These are phyloP conservation scores for silkworm (Bombyx mori) DNA, from an alignment of 1,140 invertebrate genomes.

Conservation along the genomic window DNA sequence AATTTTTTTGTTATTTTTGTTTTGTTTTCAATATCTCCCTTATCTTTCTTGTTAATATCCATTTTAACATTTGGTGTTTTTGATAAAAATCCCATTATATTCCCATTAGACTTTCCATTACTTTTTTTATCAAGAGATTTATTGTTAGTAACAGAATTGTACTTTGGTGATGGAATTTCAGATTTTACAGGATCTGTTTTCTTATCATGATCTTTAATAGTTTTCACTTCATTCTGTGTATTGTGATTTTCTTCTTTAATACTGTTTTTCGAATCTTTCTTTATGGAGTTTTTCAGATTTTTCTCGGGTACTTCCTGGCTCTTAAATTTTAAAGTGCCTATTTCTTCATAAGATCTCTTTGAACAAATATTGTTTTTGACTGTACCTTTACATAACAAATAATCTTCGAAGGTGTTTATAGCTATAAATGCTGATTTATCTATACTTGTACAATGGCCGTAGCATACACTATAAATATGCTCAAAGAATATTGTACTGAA, in stretches of 20 bases:
- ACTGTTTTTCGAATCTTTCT: slow-evolving; percentile 18
- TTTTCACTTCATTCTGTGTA: slow-evolving; percentile 9
- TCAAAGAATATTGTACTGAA: slow-evolving; percentile 43
- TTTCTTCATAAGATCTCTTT: slow-evolving; percentile 40
- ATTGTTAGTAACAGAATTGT: slow-evolving; percentile 10
- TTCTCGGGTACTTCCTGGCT: slow-evolving; percentile 25
- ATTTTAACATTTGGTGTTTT: slow-evolving; percentile 24
- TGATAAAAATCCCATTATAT: slow-evolving; percentile 51
- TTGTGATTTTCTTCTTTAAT: slow-evolving; percentile 17
- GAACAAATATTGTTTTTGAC: slow-evolving; percentile 41
- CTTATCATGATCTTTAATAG: slow-evolving; percentile 6
- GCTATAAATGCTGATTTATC: slow-evolving; percentile 34
- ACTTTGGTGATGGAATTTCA: slow-evolving; percentile 27
- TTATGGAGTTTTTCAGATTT: slow-evolving; percentile 10
- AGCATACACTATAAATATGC: slow-evolving; percentile 52
- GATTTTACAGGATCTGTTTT: slow-evolving; percentile 12
- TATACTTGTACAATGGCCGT: slow-evolving; percentile 23
- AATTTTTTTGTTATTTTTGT: slow-evolving; percentile 11
- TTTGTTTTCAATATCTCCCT: slow-evolving; percentile 13
- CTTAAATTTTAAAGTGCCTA: slow-evolving; percentile 35
- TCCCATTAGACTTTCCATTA: slow-evolving; percentile 33
- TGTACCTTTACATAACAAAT: slow-evolving; percentile 38
- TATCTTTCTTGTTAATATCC: slow-evolving; percentile 11
- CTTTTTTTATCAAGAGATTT: slow-evolving; percentile 19
- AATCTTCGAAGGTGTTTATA: slow-evolving; percentile 47